A percentile compares a stretch with the other conserved stretches of the same genome.
Conservation (phyloP, 2,888 invertebrate species). For the Sinopyrophorus schimmeli region DNA sequence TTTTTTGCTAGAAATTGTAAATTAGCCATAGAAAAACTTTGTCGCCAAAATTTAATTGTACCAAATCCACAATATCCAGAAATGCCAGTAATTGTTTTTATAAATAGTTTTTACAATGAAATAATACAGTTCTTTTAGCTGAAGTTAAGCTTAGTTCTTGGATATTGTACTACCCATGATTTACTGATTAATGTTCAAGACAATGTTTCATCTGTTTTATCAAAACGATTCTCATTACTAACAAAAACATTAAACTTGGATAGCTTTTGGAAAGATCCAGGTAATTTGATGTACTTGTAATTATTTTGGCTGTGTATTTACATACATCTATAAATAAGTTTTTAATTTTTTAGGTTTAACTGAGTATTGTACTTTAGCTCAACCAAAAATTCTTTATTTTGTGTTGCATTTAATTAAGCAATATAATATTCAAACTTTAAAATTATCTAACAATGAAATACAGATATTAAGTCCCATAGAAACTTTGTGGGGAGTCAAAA, state of each 20-base stretch:
- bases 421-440: conserved; percentile 42
- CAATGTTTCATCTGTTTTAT: conserved; percentile 51
- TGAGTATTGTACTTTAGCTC: conserved; percentile 56
- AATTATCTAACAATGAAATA: conserved; percentile 49
- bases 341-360: conserved; percentile 41
- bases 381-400: conserved; percentile 56
- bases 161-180: conserved; percentile 54
- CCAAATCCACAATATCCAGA: conserved; percentile 40
- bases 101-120: conserved; percentile 3
- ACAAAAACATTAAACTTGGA: conserved; percentile 52
- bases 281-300: no score
- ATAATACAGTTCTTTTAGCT: conserved; percentile 37
- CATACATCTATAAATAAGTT: no score
- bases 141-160: conserved; percentile 52
- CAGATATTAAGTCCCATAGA: conserved; percentile 47
- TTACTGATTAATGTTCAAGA: conserved; percentile 57
- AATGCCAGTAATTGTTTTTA: conserved; percentile 37
- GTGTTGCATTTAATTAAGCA: conserved; percentile 51
- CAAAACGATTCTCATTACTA: conserved; percentile 47
- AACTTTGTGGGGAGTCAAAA: conserved; percentile 39
- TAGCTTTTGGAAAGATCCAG: conserved; percentile 55
- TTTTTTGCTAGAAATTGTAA: conserved; percentile 59
- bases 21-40: conserved; percentile 56
- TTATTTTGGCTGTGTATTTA: no score
- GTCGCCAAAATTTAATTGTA: conserved; percentile 54